phyloP scores from a whole-genome alignment of 2,797 vertebrate genomes.

The Danio choprae region DNA sequence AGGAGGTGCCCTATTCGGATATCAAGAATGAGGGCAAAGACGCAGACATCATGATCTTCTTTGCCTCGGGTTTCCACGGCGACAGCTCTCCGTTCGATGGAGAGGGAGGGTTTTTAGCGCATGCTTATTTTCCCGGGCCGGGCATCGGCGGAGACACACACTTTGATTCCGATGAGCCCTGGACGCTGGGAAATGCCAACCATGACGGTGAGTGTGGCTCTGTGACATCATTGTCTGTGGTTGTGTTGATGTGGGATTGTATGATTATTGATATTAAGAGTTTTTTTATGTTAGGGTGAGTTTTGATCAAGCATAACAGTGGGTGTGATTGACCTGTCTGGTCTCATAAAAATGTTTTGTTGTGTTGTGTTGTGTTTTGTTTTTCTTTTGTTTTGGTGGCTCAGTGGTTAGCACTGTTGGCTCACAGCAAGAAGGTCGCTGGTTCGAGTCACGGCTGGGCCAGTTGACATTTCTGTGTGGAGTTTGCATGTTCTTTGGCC shows the following conservation, averaged over 20 bases:
- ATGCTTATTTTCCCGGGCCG: slow-evolving; percentile 96
- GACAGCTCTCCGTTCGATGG: slow-evolving; percentile 98
- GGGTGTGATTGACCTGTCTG: neutral
- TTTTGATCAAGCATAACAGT: neutral
- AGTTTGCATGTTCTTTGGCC: too few species aligned
- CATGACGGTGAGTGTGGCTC: slow-evolving; percentile 86
- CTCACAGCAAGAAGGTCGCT: too few species aligned
- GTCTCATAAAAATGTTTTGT: neutral
- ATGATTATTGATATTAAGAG: neutral
- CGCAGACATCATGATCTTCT: slow-evolving; percentile 99
- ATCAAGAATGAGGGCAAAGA: slow-evolving; percentile 96
- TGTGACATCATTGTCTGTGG: neutral
- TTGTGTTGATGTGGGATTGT: neutral
- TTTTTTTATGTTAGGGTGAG: neutral
- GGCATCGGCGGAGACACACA: slow-evolving; percentile 98
- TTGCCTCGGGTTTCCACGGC: slow-evolving; percentile 97
- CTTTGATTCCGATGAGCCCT: slow-evolving; percentile 96
- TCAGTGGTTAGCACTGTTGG: too few species aligned
- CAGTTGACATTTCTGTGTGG: too few species aligned
- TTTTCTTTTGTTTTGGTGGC: too few species aligned
- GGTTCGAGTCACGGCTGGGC: too few species aligned
- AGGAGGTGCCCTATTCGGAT: slow-evolving; percentile 92
- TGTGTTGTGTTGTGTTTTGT: too few species aligned
- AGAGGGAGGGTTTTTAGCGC: slow-evolving; percentile 96
- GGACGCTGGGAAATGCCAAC: slow-evolving; percentile 95